Evolutionary conservation across 2,113 vertebrate species (phyloP), one percentile per base, ranked within the genome.

Genomic region (Gila orcuttii): DNA sequence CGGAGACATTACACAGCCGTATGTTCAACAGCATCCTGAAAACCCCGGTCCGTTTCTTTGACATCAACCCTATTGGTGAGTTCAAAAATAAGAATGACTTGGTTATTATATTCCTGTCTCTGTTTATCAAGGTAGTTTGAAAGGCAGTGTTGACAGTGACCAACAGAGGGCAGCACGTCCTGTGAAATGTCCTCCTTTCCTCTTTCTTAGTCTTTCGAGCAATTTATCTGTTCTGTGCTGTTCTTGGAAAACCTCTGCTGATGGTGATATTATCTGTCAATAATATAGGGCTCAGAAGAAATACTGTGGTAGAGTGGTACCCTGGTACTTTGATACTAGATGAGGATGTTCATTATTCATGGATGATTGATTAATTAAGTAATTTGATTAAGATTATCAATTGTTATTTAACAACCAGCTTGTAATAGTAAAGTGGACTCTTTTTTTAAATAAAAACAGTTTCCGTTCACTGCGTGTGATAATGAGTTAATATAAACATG

Each of bases 51-150:
- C 92, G 94, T 89, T 99, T 99, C 93, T 99, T 98, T 83, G 98
- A 99, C 88, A 92, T 96, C 92, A 98, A 99, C 90, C 97, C 98
- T 8, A 95, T 98, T 15, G 97, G 98, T 98, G 90, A 96, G 97
- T 87, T 11, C 28, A n/a, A 21, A n/a, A 15, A 21, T 28, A 66
- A 1, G 13, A 33, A 5, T 3, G 9, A 28, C 33, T 42, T 42
- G 0, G 42, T 50, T 25, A 7, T 39, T 59, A 59, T 31, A 62
- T 36, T 59, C 13, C 21, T n/a, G 28, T 33, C 28, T 39, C 3
- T 52, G 39, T 47, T 11, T 42, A 36, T 73, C 2, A 15, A 52
- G 10, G 7, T 74, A 23, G 23, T 69, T 80, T 42, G 25, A 8
- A 5, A 66, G 50, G n/a, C 73, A 23, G 13, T 57, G 75, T 57